Percentiles rank a stretch among this genome's conserved stretches.
These are phyloP conservation scores for Furcula furcula DNA, from an alignment of 2,888 invertebrate genomes.

Conservation along the genomic window DNA sequence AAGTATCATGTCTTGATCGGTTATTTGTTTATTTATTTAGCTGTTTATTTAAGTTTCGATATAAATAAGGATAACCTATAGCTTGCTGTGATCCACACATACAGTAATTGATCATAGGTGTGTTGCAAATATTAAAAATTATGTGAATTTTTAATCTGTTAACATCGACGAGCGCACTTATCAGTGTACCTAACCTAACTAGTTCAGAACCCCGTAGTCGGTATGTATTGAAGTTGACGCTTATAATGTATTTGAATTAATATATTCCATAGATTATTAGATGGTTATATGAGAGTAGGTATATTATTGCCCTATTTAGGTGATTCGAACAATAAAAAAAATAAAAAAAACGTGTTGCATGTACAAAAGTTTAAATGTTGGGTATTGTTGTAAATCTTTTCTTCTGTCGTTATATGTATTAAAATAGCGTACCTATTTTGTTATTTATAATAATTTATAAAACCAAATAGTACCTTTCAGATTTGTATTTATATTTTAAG, in stretches of 20 bases:
- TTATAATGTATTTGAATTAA: slow-evolving; percentile 49
- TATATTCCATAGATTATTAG: slow-evolving; percentile 53
- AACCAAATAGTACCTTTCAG: slow-evolving; percentile 75
- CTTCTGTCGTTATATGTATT: slow-evolving; percentile 43
- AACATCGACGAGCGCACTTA: slow-evolving; percentile 17
- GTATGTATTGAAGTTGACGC: slow-evolving; percentile 51
- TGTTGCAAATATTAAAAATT: background rate
- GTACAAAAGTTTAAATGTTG: slow-evolving; percentile 40
- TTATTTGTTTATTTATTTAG: slow-evolving; percentile 2
- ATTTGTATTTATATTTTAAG: slow-evolving; percentile 62
- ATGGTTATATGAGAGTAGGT: slow-evolving; percentile 39
- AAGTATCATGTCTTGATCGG: too few relatives aligned
- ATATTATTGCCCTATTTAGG: slow-evolving; percentile 49
- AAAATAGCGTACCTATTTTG: slow-evolving; percentile 52
- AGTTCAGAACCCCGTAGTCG: slow-evolving; percentile 42
- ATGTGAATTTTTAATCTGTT: background rate
- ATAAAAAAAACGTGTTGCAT: slow-evolving; percentile 39
- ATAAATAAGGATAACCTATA: background rate
- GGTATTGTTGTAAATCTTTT: slow-evolving; percentile 35
- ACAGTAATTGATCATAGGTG: background rate
- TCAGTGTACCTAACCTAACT: slow-evolving; percentile 34
- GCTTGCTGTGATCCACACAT: background rate
- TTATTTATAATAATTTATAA: slow-evolving; percentile 67
- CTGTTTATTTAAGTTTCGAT: too few relatives aligned
- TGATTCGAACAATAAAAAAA: slow-evolving; percentile 59